These are phyloP conservation scores for Crocidura indochinensis DNA, from an alignment of 2,797 vertebrate genomes.

Conservation along the genomic window DNA sequence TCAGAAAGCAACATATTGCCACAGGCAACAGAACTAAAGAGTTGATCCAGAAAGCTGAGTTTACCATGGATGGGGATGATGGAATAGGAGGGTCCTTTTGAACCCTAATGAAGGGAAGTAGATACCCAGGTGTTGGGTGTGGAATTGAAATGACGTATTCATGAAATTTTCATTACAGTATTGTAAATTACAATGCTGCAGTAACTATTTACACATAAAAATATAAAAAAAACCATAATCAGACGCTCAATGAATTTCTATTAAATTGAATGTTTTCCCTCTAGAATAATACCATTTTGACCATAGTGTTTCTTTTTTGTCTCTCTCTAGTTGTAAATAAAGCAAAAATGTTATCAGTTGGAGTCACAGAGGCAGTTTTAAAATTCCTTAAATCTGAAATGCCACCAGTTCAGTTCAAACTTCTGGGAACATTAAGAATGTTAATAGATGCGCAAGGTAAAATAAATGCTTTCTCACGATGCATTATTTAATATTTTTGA, in stretches of 20 bases:
- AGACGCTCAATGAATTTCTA: constrained; percentile 26
- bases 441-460: constrained; percentile 99
- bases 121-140: too few species aligned
- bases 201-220: too few species aligned
- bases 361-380: constrained; percentile 96
- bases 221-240: not conserved
- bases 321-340: constrained; percentile 96
- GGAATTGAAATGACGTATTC: too few species aligned
- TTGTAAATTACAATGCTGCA: too few species aligned
- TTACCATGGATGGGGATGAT: too few species aligned
- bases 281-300: constrained; percentile 65
- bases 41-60: too few species aligned
- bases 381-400: constrained; percentile 99
- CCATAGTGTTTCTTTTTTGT: too few species aligned
- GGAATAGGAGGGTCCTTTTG: too few species aligned
- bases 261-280: constrained; percentile 38
- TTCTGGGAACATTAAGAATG: constrained; percentile 98
- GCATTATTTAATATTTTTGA: constrained; percentile 4
- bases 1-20: too few species aligned
- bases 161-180: too few species aligned
- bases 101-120: too few species aligned
- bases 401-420: constrained; percentile 99
- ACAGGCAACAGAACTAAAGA: too few species aligned
- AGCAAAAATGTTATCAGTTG: constrained; percentile 98
- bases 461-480: constrained; percentile 79